Percentiles rank a stretch among this genome's conserved stretches.
phyloP scores from a whole-genome alignment of 1,140 invertebrate genomes.

The Drosophila eugracilis region DNA sequence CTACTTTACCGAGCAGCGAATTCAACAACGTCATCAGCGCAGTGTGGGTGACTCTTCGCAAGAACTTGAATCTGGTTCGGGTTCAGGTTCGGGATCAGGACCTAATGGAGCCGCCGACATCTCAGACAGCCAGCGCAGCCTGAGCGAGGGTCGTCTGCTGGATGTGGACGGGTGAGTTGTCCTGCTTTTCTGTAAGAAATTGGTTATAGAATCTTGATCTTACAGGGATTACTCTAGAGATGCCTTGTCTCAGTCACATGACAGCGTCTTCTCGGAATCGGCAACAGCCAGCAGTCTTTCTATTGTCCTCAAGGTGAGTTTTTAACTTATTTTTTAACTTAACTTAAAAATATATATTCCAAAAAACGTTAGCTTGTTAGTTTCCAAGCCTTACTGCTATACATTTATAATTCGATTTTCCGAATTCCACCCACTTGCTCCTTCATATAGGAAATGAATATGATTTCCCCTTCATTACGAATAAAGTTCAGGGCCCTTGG shows the following conservation, averaged over 20 bases:
- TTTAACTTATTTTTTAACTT: neutral
- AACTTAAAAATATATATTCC: too few species aligned
- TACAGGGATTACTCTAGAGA: slow-evolving; percentile 79
- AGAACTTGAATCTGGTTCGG: slow-evolving; percentile 53
- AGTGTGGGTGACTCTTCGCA: slow-evolving; percentile 78
- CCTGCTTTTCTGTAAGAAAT: neutral
- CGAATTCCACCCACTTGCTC: neutral
- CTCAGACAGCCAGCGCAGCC: slow-evolving; percentile 80
- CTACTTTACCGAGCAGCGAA: slow-evolving; percentile 57
- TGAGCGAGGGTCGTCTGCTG: slow-evolving; percentile 80
- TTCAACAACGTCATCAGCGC: slow-evolving; percentile 62
- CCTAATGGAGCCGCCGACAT: slow-evolving; percentile 59
- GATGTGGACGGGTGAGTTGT: slow-evolving; percentile 76
- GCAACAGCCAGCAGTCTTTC: slow-evolving; percentile 84
- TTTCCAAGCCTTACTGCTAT: too few species aligned
- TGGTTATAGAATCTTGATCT: slow-evolving; percentile 1
- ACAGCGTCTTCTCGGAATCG: slow-evolving; percentile 84
- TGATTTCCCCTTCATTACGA: slow-evolving; percentile 6
- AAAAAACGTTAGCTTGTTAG: too few species aligned
- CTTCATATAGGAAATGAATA: neutral
- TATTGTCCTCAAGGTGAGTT: slow-evolving; percentile 79
- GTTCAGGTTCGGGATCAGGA: slow-evolving; percentile 17
- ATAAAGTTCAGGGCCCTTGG: slow-evolving; percentile 20
- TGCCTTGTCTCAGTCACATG: slow-evolving; percentile 80
- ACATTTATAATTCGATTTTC: neutral